Conservation (phyloP, 2,797 vertebrate species). For the Sparus aurata region DNA sequence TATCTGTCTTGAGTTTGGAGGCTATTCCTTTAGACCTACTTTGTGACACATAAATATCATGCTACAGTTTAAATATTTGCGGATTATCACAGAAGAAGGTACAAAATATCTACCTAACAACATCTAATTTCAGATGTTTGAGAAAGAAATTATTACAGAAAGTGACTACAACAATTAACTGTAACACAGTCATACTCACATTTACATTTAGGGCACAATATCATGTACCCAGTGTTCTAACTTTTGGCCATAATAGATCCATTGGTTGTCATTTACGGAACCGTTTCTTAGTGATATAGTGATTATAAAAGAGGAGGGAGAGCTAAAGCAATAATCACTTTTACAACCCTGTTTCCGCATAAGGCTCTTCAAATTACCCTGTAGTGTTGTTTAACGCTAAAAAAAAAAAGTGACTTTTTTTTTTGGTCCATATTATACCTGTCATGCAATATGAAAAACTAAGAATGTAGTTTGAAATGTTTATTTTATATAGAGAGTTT, state of each 20-base stretch:
- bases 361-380: conserved; percentile 83
- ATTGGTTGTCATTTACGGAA: conserved; percentile 66
- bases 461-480: conserved; percentile 52
- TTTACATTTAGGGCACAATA: conserved; percentile 82
- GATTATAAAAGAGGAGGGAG: conserved; percentile 67
- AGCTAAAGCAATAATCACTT: conserved; percentile 61
- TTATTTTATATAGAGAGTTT: conserved; percentile 37
- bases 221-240: conserved; percentile 71
- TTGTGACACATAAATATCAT: conserved; percentile 84
- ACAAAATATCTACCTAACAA: conserved; percentile 85
- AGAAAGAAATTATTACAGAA: conserved; percentile 78
- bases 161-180: conserved; percentile 80
- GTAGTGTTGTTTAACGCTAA: conserved; percentile 62
- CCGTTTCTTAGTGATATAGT: conserved; percentile 52
- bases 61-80: conserved; percentile 87
- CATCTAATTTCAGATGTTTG: conserved; percentile 77
- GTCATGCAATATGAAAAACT: conserved; percentile 64
- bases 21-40: conserved; percentile 73
- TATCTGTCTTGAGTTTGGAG: conserved; percentile 70
- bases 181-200: conserved; percentile 83
- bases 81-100: conserved; percentile 81
- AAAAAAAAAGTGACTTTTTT: conserved; percentile 48
- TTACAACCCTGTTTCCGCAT: conserved; percentile 84
- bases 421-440: conserved; percentile 66
- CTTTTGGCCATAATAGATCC: conserved; percentile 59